Evolutionary conservation across 2,797 vertebrate genomes (phyloP), one percentile per base, ranked within the genome.

Genomic region (Neostethus bicornis): DNA sequence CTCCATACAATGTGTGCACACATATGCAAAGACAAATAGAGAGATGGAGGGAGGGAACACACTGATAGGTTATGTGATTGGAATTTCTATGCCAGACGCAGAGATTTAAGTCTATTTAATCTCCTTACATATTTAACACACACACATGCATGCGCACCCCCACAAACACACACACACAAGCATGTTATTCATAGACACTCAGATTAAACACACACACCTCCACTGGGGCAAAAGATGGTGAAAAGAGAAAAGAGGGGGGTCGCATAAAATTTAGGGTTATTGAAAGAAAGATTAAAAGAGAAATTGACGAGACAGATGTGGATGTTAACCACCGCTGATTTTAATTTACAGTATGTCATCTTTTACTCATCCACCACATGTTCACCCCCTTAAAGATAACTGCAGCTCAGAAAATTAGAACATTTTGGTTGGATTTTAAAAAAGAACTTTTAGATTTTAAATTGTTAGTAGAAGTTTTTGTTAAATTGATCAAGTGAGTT

Each of bases 101-200:
- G 90, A 91, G 94, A 93, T 93, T 94, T 96, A 96, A 96, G 93
- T 93, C 94, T 91, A 84, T 90, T 93, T 98, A 97, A 98, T 97
- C 96, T 96, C 89, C 93, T 95, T 96, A 93, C 91, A 94, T 91
- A 91, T 94, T 96, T 96, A 95, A 93, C 93, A 93, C 83, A 84
- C 70, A 69, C 47, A 55, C 62, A 61, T 45, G 51, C 46, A 28
- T 42, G 53, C 51, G 51, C 70, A 62, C 29, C 45, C 25, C 39
- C 23, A 45, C 34, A 56, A 37, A 45, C 31, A 38, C 25, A 49
- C 25, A 52, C 61, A 54, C 25, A 61, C 41, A 75, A 42, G 47
- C 66, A 68, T 71, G 61, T 66, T 81, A 78, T 66, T 85, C 73
- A 77, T 73, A 75, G 75, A 66, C 66, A 49, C 52, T 75, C 79